Percentiles rank a stretch among this genome's conserved stretches.
Conservation (phyloP, 2,113 vertebrate genomes). For the Pimephales promelas region DNA sequence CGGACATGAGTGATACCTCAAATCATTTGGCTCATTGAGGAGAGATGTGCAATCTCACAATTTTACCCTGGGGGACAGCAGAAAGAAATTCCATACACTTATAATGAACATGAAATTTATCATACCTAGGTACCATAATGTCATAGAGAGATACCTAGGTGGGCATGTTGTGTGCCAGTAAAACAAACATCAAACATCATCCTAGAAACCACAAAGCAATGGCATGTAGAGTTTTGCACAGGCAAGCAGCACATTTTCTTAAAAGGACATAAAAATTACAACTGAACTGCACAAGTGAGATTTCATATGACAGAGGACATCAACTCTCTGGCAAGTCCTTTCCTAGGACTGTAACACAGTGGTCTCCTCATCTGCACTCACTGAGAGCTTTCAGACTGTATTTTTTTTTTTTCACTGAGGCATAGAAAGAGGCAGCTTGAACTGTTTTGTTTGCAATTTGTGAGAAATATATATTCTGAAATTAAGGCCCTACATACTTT, state of each 20-base stretch:
- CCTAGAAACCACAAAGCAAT: background rate
- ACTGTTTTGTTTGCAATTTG: constrained; percentile 70
- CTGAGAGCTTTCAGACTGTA: constrained; percentile 62
- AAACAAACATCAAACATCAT: background rate
- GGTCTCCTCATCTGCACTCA: constrained; percentile 63
- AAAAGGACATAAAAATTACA: constrained; percentile 28
- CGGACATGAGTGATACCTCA: background rate
- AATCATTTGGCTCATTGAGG: background rate
- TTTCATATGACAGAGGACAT: constrained; percentile 14
- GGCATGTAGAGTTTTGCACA: background rate
- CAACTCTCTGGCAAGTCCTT: background rate
- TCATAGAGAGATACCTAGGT: background rate
- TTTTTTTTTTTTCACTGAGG: constrained; percentile 12
- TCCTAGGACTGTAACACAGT: constrained; percentile 53
- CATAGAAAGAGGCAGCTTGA: constrained; percentile 43
- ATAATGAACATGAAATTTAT: background rate
- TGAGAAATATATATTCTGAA: constrained; percentile 63
- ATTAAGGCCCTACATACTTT: constrained; percentile 59
- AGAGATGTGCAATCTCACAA: background rate
- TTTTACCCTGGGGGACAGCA: background rate
- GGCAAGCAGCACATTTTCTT: background rate
- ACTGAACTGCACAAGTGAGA: constrained; percentile 9
- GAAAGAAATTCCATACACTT: background rate
- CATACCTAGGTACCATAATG: background rate
- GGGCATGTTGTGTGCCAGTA: background rate